phyloP scores from a whole-genome alignment of 2,888 invertebrate genomes.

The Emmelina monodactyla region DNA sequence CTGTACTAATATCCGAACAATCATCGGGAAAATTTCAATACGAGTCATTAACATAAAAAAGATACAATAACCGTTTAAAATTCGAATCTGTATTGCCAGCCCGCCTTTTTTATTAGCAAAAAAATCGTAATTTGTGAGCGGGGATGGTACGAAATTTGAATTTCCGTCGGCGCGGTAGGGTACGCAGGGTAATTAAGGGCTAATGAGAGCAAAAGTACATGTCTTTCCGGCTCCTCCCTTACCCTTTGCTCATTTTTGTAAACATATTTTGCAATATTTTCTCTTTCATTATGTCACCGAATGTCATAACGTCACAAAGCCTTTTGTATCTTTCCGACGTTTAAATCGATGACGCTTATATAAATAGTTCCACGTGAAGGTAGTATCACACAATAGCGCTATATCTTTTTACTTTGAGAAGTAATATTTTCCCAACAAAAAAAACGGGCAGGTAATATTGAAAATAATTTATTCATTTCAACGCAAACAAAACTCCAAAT shows the following conservation, averaged over 20 bases:
- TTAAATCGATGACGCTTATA: too few species aligned
- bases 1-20: slow-evolving; percentile 36
- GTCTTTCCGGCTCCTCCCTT: slow-evolving; percentile 24
- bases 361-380: too few species aligned
- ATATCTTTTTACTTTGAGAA: too few species aligned
- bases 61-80: slow-evolving; percentile 64
- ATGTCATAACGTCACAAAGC: slow-evolving; percentile 29
- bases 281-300: slow-evolving; percentile 40
- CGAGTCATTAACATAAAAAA: slow-evolving; percentile 61
- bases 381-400: too few species aligned
- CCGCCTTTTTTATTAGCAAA: slow-evolving; percentile 53
- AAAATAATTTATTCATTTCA: too few species aligned
- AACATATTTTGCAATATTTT: slow-evolving; percentile 32
- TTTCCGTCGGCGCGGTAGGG: slow-evolving; percentile 37
- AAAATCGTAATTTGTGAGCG: slow-evolving; percentile 51
- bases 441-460: too few species aligned
- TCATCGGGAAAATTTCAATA: slow-evolving; percentile 52
- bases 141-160: slow-evolving; percentile 46
- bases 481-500: too few species aligned
- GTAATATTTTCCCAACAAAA: too few species aligned
- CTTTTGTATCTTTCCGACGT: too few species aligned
- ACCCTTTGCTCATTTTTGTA: slow-evolving; percentile 31
- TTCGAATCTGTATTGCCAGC: slow-evolving; percentile 48
- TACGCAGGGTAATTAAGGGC: slow-evolving; percentile 47
- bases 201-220: slow-evolving; percentile 51